phyloP scores from a whole-genome alignment of 2,113 vertebrate genomes.

The Raja brachyura region DNA sequence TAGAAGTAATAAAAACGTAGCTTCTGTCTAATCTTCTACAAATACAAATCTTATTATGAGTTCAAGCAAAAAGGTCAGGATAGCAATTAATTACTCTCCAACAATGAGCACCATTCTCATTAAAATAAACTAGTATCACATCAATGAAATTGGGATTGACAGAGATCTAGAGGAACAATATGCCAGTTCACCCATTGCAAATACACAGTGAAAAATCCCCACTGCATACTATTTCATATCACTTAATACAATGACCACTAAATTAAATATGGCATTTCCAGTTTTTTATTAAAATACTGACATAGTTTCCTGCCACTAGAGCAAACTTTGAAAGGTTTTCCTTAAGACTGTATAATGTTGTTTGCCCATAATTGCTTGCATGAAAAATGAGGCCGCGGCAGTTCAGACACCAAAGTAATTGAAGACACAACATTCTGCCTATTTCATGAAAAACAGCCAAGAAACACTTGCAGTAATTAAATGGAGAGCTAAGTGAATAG shows the following conservation, averaged over 20 bases:
- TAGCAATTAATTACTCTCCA: background rate
- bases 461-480: constrained; percentile 12
- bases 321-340: background rate
- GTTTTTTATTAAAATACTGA: background rate
- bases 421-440: background rate
- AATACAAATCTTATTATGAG: background rate
- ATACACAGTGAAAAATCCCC: background rate
- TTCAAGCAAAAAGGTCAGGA: background rate
- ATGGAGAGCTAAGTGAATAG: background rate
- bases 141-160: background rate
- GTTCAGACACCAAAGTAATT: background rate
- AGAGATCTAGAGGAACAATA: background rate
- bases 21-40: background rate
- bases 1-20: background rate
- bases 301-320: background rate
- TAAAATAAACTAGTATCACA: background rate
- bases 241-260: background rate
- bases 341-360: background rate
- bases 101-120: background rate
- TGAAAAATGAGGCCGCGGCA: background rate
- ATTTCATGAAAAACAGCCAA: background rate
- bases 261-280: background rate
- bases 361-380: background rate
- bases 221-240: background rate
- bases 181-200: background rate